Evolutionary conservation across 1,140 invertebrate genomes (phyloP), one percentile per base, ranked within the genome.

Genomic region (Diorhabda sublineata): DNA sequence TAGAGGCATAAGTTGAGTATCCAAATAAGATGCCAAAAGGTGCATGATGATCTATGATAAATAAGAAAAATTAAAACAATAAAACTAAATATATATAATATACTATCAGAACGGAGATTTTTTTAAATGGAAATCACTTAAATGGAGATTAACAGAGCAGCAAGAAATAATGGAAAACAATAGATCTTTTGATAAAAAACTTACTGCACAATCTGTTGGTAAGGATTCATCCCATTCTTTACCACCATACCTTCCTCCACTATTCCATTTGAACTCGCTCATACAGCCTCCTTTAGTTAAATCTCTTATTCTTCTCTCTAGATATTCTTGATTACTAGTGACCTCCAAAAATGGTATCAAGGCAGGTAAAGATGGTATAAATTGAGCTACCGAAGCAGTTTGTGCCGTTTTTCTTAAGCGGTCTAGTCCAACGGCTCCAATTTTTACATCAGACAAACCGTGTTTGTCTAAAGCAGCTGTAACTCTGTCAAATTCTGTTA

Each of bases 261-360:
- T 84, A 81, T 92, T 91, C 92, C 93, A 95, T 69, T 87, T 88
- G 75, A 89, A 95, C 68, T 92, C 90, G 68, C 90, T 90, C 85
- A 95, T 90, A 74, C 91, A 92, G 42, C 92, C 91, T 69, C 91
- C 91, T 75, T 87, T 89, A 0, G 89, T 85, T 4, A 95, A 82
- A 68, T 92, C 89, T 83, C 86, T 87, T 9, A 95, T 90, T 74
- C 93, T 84, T 63, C 88, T 87, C 3, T 92, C 87, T 6, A 95
- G 78, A 82, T 95, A 95, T 79, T 94, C 91, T 76, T 95, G 93
- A 84, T 94, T 92, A 4, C 86, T 84, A 3, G 88, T 89, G 4
- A 92, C 79, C 75, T 94, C 92, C 68, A 95, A 79, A 79, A 93
- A 95, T 2, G 90, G 90, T 8, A 95, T 81, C 3, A 95, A 76